phyloP scores from a whole-genome alignment of 2,113 vertebrate genomes.

The Etheostoma cragini region DNA sequence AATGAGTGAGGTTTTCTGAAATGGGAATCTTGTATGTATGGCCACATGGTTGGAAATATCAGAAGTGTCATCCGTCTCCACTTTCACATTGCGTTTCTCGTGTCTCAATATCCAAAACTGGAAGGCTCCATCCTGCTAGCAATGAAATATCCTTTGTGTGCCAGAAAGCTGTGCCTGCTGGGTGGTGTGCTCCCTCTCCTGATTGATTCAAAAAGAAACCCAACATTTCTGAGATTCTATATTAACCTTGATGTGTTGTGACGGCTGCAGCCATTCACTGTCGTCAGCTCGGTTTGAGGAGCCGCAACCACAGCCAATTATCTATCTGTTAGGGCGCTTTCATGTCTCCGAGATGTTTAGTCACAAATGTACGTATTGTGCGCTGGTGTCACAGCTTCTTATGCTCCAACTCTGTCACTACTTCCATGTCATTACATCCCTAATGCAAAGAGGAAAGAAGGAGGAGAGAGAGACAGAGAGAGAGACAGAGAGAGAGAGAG shows the following conservation, averaged over 20 bases:
- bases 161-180: conserved; percentile 19
- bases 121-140: neutral
- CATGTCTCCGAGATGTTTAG: conserved; percentile 59
- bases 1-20: conserved; percentile 12
- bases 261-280: conserved; percentile 51
- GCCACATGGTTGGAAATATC: conserved; percentile 22
- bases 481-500: conserved; percentile 9
- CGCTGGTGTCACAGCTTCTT: conserved; percentile 55
- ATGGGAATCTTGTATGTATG: neutral
- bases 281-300: conserved; percentile 41
- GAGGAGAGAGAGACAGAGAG: neutral
- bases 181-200: neutral
- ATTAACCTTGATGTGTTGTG: conserved; percentile 64
- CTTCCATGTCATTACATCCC: conserved; percentile 53
- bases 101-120: conserved; percentile 6
- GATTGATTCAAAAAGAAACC: conserved; percentile 15
- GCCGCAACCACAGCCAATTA: conserved; percentile 55
- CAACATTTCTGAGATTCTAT: conserved; percentile 47
- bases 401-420: conserved; percentile 47
- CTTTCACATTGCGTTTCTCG: neutral
- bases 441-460: conserved; percentile 52
- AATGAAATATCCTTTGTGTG: conserved; percentile 9
- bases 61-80: conserved; percentile 10
- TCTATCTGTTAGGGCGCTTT: conserved; percentile 51
- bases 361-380: conserved; percentile 54